A percentile compares a stretch with the other conserved stretches of the same genome.
These are phyloP conservation scores for Tenthredo amoena DNA, from an alignment of 2,888 invertebrate genomes.

Conservation along the genomic window DNA sequence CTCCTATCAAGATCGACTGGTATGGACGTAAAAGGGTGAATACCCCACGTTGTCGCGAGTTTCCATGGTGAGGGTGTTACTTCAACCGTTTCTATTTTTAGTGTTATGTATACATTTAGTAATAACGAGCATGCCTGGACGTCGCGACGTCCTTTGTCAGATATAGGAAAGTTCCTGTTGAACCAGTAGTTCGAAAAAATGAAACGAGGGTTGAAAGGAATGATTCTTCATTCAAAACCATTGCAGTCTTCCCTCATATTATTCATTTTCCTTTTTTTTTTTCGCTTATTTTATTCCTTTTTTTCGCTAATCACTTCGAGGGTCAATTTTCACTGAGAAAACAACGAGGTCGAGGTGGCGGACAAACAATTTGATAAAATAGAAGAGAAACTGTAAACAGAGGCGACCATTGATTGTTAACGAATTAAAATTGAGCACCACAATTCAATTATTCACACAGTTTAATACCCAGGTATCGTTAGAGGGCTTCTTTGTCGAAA, in stretches of 20 bases:
- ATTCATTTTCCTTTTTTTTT: neutral
- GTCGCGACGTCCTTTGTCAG: neutral
- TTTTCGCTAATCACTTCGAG: neutral
- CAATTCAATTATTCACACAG: slow-evolving; percentile 10
- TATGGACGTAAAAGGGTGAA: slow-evolving; percentile 34
- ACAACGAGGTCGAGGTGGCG: neutral
- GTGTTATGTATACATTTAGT: neutral
- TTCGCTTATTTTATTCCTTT: neutral
- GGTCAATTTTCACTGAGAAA: no score
- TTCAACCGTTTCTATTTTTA: slow-evolving; percentile 44
- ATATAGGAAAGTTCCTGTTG: neutral
- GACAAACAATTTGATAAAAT: neutral
- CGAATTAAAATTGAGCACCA: slow-evolving; percentile 4
- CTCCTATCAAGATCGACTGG: neutral
- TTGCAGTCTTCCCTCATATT: neutral
- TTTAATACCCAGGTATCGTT: slow-evolving; percentile 16
- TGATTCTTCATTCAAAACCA: neutral
- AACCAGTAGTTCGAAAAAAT: neutral
- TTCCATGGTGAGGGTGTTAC: slow-evolving; percentile 31
- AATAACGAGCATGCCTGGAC: neutral
- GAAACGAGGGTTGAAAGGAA: neutral
- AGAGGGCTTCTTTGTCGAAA: slow-evolving; percentile 23
- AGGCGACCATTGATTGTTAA: neutral
- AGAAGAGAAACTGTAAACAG: neutral
- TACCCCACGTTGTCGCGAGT: slow-evolving; percentile 22